Base-by-base conservation (phyloP, 2,888 invertebrate genomes). In the Idaea straminata region DNA sequence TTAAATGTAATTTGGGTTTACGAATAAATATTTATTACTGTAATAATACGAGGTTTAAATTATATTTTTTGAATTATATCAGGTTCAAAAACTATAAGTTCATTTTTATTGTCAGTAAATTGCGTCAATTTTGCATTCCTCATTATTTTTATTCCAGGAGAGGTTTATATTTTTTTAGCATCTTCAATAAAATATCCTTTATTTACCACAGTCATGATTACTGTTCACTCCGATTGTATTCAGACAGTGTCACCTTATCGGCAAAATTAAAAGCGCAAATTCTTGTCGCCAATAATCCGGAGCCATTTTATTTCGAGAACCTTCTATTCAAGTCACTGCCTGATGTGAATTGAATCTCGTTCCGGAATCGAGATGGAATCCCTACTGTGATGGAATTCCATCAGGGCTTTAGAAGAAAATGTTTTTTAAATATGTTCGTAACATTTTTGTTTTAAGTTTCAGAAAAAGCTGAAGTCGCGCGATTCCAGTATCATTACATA, bases 371-470 rank as follows among this genome's bases (percentile, higher is more conserved):
- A 47, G 47, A 47, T 47, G 47, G 47, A 47, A 47, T 47, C 47
- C 47, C 3, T 10, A 47, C 47, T 47, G 47, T 47, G 47, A 47
- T 47, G 47, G 47, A 47, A 47, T 47, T 47, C 47, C 47, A 47
- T 6, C 47, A 47, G 0, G 47, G 47, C 47, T 47, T 47, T 47
- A 13, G 47, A 47, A 47, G 16, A 13, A 47, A 47, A 47, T 47
- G 47, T 47, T 7, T 47, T 47, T 47, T 47, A 47, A 25, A 47
- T 47, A 47, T 65, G 67, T 65, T 65, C 70, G 62, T 62, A 62
- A 47, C 13, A 47, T 65, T 67, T 66, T 65, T 69, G 62, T 62
- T 61, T 70, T 74, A 70, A 69, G 64, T 67, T 69, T 67, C 69
- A 71, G 72, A 66, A 66, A 7, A 64, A 64, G 25, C 25, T 1